These are phyloP conservation scores for Sebastes variabilis DNA, from an alignment of 2,797 vertebrate species.

Conservation along the genomic window DNA sequence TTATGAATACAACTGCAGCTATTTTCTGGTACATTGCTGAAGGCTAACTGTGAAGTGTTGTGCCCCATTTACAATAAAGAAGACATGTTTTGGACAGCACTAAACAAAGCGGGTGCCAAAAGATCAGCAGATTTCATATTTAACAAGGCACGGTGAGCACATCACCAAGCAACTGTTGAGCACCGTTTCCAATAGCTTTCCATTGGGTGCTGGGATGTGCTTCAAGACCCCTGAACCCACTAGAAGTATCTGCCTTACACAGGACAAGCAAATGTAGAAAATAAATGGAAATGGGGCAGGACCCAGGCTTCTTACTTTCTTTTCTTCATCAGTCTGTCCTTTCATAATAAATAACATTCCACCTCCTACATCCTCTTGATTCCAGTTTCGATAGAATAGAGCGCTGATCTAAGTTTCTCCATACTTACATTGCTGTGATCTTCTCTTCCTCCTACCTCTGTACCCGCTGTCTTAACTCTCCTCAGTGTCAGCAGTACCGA, in stretches of 20 bases:
- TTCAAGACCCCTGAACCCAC: neutral
- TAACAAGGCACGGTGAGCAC: neutral
- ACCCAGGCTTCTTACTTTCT: neutral
- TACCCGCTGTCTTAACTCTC: conserved; percentile 2
- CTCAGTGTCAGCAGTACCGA: conserved; percentile 88
- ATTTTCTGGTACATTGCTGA: neutral
- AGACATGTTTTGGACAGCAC: neutral
- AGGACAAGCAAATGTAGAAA: neutral
- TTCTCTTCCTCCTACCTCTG: conserved; percentile 14
- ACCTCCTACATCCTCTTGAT: conserved; percentile 12
- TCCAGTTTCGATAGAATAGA: neutral
- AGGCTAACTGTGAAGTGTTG: neutral
- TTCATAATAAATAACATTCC: conserved; percentile 12
- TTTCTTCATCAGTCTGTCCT: neutral
- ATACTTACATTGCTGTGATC: neutral
- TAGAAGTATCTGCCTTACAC: neutral
- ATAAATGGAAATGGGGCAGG: neutral
- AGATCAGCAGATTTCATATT: conserved; percentile 17
- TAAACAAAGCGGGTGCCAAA: neutral
- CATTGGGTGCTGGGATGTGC: neutral
- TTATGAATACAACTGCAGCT: neutral
- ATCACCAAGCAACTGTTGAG: neutral
- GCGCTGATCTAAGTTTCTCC: conserved; percentile 10
- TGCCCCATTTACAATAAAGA: neutral
- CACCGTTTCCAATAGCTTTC: neutral